Evolutionary conservation across 2,797 vertebrate species (phyloP), one percentile per base, ranked within the genome.

Genomic region (Microchirus variegatus): DNA sequence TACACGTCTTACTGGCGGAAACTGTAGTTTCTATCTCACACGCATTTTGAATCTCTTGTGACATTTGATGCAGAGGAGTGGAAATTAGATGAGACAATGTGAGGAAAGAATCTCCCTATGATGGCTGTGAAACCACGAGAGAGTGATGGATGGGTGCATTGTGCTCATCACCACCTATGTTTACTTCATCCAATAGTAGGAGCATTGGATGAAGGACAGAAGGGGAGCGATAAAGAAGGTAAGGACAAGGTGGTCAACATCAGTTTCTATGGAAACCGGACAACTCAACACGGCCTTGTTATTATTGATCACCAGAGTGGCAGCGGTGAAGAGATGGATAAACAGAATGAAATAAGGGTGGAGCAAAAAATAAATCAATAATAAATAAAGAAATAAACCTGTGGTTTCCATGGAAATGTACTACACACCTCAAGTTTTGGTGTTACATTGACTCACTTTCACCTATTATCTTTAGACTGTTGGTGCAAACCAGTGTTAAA

Each of bases 241-340:
- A 63, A 58, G 38, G 51, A 59, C 18, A 17, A 19, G 36, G 10
- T 38, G 62, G 68, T 61, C 59, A 62, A n/a, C 43, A 50, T 36
- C 35, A 2, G 73, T 83, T 81, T 73, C 76, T 69, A 82, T 76
- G 56, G 73, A 22, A 80, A 83, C 81, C 26, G 16, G 42, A 68
- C 26, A 22, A 43, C 10, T 53, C 19, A 53, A 54, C 54, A 55
- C 8, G 17, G 52, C 55, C 63, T 61, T 67, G 9, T 52, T 44
- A 41, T 40, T 51, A 79, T 56, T 61, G 73, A 80, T 70, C 61
- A 60, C 13, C 26, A 35, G 42, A 63, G 10, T 56, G 45, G 50
- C 56, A 26, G 42, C n/a, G 41, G 56, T 57, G 59, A 55, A 64
- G 9, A 67, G 47, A 62, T 53, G 14, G 49, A 70, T 56, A 53